These are phyloP conservation scores for Pangasius djambal DNA, from an alignment of 2,797 vertebrate genomes.

Conservation along the genomic window DNA sequence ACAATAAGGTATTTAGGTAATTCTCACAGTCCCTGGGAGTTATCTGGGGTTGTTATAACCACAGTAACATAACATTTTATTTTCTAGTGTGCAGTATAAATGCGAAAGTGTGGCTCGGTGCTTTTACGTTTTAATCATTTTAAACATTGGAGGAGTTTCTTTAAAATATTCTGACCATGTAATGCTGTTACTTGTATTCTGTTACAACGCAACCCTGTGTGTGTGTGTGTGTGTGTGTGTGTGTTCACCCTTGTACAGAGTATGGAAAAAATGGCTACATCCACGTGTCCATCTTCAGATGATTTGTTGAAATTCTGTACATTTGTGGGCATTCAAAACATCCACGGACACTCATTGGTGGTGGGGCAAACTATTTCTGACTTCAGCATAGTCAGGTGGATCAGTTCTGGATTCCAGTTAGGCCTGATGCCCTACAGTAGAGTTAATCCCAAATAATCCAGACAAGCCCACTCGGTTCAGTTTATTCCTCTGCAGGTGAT, in stretches of 20 bases:
- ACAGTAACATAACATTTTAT: background rate
- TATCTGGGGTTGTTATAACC: background rate
- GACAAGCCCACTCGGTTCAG: conserved; percentile 53
- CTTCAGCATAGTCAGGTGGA: conserved; percentile 3
- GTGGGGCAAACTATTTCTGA: background rate
- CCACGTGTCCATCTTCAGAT: conserved; percentile 33
- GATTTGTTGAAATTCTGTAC: conserved; percentile 31
- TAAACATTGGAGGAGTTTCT: background rate
- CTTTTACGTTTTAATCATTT: too few species aligned
- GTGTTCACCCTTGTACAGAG: conserved; percentile 10
- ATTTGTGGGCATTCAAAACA: conserved; percentile 10
- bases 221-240: background rate
- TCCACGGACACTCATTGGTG: background rate
- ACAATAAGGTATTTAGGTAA: background rate
- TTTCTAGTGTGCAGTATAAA: background rate
- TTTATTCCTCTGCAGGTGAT: conserved; percentile 14
- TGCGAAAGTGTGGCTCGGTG: background rate
- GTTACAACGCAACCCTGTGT: background rate
- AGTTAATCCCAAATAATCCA: conserved; percentile 46
- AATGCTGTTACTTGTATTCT: background rate
- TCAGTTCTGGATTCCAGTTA: conserved; percentile 22
- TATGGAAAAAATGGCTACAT: conserved; percentile 22
- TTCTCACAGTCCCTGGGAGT: background rate
- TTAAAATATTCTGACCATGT: background rate
- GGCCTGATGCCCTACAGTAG: conserved; percentile 9